Base-by-base conservation (phyloP, 2,113 vertebrate genomes). In the Nesospiza acunhae region DNA sequence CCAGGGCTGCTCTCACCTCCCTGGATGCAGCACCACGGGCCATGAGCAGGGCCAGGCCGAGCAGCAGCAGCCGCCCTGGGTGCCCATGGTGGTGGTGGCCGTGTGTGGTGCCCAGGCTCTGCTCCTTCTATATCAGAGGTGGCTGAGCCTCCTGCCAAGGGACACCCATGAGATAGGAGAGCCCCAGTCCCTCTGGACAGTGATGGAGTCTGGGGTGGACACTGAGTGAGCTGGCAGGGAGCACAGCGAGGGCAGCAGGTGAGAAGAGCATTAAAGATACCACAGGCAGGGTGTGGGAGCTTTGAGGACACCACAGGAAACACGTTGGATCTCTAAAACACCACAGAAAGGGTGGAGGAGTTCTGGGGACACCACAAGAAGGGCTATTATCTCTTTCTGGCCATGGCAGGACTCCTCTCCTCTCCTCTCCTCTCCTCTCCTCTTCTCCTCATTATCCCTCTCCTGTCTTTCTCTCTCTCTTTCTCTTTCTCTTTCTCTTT, bases 1-100 rank as follows among this genome's bases (percentile, higher is more conserved):
- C 64, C 35, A 41, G 5, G 3, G 33, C 50, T 83, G 66, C 50
- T 35, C 76, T 69, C 20, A 20, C 70, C 70, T 90, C 68, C 37
- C 75, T 56, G 41, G 41, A 13, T 1, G 46, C 30, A 10, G 41
- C 3, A 0, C 6, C 1, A 0, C 0, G 0, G 46, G 42, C 4
- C 11, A 22, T 0, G 0, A 73, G 26, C 42, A 76, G 21, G 26
- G 72, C 62, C 52, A 42, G 62, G 26, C 26, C 0, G 3, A 76
- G 44, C 62, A 35, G 52, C 31, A 49, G 58, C 56, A 72, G 46
- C 55, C 53, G 6, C 64, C 19, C 3, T 1, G 46, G 28, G 10
- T 69, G 3, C 15, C 64, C 28, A 2, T 10, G 17, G 13, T 0
- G 0, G 5, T 3, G 12, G 15, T 5, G 15, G 27, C 42, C 0